Conservation (phyloP, 2,888 invertebrate species). For the Metopia argyrocephala region DNA sequence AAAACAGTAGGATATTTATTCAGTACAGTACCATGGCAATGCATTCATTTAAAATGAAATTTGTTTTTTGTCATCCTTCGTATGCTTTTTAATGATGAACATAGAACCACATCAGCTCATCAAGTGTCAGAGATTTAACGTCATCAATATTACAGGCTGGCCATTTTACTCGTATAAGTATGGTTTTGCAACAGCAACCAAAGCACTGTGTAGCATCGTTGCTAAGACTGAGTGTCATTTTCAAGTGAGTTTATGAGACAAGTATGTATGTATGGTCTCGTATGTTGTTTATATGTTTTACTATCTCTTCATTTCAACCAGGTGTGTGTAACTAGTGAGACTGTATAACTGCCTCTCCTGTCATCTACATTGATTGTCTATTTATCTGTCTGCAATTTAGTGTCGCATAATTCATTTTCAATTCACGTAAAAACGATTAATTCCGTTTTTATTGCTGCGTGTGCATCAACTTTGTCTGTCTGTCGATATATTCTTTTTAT, state of each 20-base stretch:
- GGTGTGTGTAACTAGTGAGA: slow-evolving; percentile 20
- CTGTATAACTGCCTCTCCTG: background rate
- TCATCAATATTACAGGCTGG: slow-evolving; percentile 8
- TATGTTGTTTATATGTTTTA: background rate
- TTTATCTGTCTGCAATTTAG: background rate
- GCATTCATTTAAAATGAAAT: no score
- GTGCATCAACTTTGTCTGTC: background rate
- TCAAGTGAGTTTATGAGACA: background rate
- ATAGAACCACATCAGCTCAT: slow-evolving; percentile 24
- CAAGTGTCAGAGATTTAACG: slow-evolving; percentile 39
- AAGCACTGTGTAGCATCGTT: background rate
- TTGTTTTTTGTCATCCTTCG: no score
- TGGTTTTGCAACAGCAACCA: slow-evolving; percentile 3
- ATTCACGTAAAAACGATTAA: slow-evolving; percentile 35
- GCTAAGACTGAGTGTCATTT: slow-evolving; percentile 15
- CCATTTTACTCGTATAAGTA: background rate
- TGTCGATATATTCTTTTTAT: background rate
- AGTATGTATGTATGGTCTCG: background rate
- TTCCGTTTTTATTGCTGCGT: slow-evolving; percentile 32
- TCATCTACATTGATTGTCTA: background rate
- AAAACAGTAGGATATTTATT: slow-evolving; percentile 40
- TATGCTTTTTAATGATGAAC: no score
- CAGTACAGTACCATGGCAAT: no score
- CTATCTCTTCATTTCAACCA: slow-evolving; percentile 10
- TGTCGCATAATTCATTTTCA: slow-evolving; percentile 35